Conservation (phyloP, 2,113 vertebrate genomes). For the Crotalus tigris region DNA sequence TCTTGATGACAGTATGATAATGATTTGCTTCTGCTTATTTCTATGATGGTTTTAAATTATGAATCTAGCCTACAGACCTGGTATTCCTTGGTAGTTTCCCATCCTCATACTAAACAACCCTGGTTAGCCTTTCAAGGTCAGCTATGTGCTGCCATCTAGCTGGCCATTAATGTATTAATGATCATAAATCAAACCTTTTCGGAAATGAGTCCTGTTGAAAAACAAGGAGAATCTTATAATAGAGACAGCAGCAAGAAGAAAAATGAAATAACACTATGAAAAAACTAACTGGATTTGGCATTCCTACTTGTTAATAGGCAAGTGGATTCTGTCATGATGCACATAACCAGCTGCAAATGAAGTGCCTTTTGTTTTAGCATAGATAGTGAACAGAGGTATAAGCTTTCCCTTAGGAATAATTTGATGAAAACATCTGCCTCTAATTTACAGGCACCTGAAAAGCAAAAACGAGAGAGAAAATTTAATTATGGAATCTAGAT, state of each 20-base stretch:
- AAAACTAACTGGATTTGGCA: constrained; percentile 30
- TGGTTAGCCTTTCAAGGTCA: not conserved
- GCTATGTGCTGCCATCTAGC: not conserved
- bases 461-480: constrained; percentile 12
- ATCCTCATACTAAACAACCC: not conserved
- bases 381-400: constrained; percentile 13
- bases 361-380: constrained; percentile 2
- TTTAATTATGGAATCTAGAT: constrained; percentile 26
- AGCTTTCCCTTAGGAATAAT: constrained; percentile 39
- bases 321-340: constrained; percentile 24
- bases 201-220: constrained; percentile 14
- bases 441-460: not conserved
- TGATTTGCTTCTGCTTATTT: not conserved
- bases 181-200: not conserved
- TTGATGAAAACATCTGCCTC: constrained; percentile 14
- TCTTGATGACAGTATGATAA: not conserved
- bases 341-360: constrained; percentile 20
- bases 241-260: not conserved
- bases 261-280: constrained; percentile 24
- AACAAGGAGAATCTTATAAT: not conserved
- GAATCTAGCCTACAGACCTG: not conserved
- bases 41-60: not conserved
- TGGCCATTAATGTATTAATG: constrained; percentile 12
- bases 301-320: constrained; percentile 9
- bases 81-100: not conserved